These are phyloP conservation scores for Pseudolaguvia tuberculata DNA, from an alignment of 2,113 vertebrate species.

Conservation along the genomic window DNA sequence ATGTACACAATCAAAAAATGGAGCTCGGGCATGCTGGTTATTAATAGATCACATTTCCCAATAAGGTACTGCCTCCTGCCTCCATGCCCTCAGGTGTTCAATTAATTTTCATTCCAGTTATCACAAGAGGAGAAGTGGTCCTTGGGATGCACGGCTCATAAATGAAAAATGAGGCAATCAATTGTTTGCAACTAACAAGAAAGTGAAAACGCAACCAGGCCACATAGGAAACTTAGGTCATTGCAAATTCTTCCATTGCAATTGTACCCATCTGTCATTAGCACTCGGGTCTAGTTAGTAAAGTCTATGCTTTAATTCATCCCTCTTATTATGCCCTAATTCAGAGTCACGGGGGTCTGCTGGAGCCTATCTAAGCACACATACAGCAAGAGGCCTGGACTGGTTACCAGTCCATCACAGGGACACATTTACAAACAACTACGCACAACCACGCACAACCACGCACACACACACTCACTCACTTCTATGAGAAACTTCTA, in stretches of 20 bases:
- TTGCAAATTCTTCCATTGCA: not conserved
- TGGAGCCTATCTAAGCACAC: too few species aligned
- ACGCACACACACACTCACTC: too few species aligned
- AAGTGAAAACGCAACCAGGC: not conserved
- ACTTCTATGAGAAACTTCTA: too few species aligned
- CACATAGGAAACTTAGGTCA: not conserved
- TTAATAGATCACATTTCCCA: constrained; percentile 34
- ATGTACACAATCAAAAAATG: constrained; percentile 8
- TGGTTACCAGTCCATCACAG: too few species aligned
- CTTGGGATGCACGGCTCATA: constrained; percentile 24
- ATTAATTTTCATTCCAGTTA: constrained; percentile 37
- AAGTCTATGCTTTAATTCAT: too few species aligned
- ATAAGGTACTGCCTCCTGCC: constrained; percentile 13
- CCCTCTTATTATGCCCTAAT: too few species aligned
- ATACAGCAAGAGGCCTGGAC: not conserved
- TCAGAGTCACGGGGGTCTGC: too few species aligned
- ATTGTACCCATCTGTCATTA: not conserved
- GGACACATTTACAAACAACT: too few species aligned
- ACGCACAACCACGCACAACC: too few species aligned
- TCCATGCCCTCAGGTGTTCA: constrained; percentile 22
- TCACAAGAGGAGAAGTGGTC: not conserved
- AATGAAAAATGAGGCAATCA: constrained; percentile 27
- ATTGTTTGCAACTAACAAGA: constrained; percentile 19
- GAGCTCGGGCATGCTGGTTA: constrained; percentile 17
- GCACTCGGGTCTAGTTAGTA: not conserved